phyloP scores from a whole-genome alignment of 2,113 vertebrate species.

The Physeter macrocephalus region DNA sequence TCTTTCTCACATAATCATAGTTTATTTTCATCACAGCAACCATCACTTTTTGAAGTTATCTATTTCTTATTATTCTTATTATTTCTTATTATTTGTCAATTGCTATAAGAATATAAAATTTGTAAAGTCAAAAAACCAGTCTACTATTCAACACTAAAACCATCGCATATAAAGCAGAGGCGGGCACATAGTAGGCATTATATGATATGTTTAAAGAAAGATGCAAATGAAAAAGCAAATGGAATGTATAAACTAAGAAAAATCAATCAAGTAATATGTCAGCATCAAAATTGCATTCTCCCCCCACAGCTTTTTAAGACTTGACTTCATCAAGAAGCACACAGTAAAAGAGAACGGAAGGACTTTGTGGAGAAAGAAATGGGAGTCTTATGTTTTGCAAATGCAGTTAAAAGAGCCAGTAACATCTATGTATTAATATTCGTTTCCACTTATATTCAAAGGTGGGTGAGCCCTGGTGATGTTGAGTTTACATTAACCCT shows the following conservation, averaged over 20 bases:
- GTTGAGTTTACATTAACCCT: slow-evolving; percentile 14
- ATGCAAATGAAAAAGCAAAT: background rate
- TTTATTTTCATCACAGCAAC: background rate
- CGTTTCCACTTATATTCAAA: slow-evolving; percentile 20
- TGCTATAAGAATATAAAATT: background rate
- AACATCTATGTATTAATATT: slow-evolving; percentile 9
- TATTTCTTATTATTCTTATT: background rate
- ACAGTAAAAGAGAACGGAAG: background rate
- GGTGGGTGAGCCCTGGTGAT: background rate
- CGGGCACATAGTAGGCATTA: background rate
- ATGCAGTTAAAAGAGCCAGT: background rate
- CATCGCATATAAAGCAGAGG: background rate
- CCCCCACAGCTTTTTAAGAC: background rate
- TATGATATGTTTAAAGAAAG: background rate
- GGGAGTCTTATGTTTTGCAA: background rate
- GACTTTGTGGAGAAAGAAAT: background rate
- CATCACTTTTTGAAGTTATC: background rate
- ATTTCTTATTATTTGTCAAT: background rate
- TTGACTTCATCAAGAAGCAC: background rate
- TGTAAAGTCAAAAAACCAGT: background rate
- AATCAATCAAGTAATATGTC: background rate
- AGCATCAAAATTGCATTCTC: background rate
- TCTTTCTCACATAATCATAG: background rate
- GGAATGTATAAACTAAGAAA: background rate
- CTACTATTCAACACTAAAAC: background rate